These are phyloP conservation scores for Pongo abelii DNA, from an alignment of 2,113 vertebrate species.

Conservation along the genomic window DNA sequence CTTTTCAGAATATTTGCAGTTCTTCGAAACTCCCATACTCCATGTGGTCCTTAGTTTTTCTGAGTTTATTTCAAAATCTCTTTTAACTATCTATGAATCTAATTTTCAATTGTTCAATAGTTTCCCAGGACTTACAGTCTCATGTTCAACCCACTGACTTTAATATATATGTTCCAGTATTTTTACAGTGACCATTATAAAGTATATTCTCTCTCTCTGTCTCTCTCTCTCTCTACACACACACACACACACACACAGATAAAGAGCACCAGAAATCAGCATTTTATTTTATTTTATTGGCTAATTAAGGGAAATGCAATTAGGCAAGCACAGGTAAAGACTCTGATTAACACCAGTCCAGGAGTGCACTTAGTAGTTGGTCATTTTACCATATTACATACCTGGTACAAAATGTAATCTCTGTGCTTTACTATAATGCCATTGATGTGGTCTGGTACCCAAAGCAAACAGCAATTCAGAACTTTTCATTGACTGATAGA, in stretches of 20 bases:
- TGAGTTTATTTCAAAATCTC: background rate
- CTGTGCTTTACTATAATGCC: background rate
- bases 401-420: background rate
- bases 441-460: accelerated
- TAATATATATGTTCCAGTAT: background rate
- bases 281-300: background rate
- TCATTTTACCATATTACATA: background rate
- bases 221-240: background rate
- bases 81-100: background rate
- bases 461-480: background rate
- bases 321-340: background rate
- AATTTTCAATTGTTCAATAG: background rate
- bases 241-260: too few relatives aligned
- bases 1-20: background rate
- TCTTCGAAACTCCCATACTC: background rate
- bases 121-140: background rate
- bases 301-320: background rate
- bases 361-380: background rate
- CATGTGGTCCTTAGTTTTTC: background rate
- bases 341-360: background rate
- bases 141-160: background rate
- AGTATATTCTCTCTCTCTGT: background rate
- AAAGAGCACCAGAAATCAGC: background rate
- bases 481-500: background rate
- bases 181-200: background rate